These are phyloP conservation scores for Euglossa dilemma DNA, from an alignment of 1,140 invertebrate genomes.

Conservation along the genomic window DNA sequence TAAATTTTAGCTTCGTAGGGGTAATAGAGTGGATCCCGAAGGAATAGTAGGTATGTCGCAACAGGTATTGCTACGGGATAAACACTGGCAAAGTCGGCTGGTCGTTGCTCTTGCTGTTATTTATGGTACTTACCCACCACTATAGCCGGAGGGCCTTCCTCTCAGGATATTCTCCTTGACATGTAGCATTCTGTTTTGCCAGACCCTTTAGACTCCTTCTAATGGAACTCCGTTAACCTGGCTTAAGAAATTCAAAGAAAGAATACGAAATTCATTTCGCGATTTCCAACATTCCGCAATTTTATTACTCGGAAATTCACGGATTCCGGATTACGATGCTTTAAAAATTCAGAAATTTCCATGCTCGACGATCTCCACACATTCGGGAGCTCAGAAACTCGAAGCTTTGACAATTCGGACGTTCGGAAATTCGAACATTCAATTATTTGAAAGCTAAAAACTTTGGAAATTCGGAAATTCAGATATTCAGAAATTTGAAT, in stretches of 20 bases:
- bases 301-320: no score
- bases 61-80: constrained; percentile 2
- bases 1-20: neutral
- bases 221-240: neutral
- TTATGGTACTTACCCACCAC: neutral
- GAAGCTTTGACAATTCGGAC: no score
- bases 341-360: neutral
- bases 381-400: no score
- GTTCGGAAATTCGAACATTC: no score
- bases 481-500: neutral
- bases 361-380: no score
- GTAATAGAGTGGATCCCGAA: neutral
- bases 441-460: no score
- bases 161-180: neutral
- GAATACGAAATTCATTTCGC: no score
- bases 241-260: no score
- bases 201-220: neutral
- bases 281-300: no score
- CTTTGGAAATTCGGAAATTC: no score
- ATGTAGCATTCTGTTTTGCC: neutral
- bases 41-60: neutral
- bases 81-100: neutral
- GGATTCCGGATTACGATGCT: neutral
- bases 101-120: neutral
- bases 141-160: neutral